Percentiles rank a stretch among this genome's conserved stretches.
These are phyloP conservation scores for Metalampra italica DNA, from an alignment of 2,888 invertebrate species.

Conservation along the genomic window DNA sequence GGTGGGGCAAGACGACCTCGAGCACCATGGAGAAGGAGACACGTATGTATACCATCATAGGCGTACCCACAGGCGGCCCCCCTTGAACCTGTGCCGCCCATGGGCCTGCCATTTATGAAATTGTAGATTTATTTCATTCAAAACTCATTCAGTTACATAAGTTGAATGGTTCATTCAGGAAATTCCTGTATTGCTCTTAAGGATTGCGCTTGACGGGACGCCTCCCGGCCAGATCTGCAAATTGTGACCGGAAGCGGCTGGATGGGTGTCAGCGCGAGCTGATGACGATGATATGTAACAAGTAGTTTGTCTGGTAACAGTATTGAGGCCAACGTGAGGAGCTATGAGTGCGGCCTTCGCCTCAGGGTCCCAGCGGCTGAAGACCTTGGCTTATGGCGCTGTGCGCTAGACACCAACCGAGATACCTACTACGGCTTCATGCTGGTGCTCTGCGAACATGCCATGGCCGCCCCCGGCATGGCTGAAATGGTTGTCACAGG, in stretches of 20 bases:
- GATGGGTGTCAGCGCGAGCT: no score
- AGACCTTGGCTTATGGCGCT: constrained; percentile 62
- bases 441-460: constrained; percentile 38
- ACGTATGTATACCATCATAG: constrained; percentile 30
- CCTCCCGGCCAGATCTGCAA: no score
- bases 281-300: no score
- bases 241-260: no score
- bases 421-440: constrained; percentile 54
- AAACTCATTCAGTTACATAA: no score
- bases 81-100: no score
- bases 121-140: no score
- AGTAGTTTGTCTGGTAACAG: constrained; percentile 26
- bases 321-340: constrained; percentile 25
- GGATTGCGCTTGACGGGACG: no score
- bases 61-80: no score
- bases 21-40: constrained; percentile 29
- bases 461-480: constrained; percentile 31
- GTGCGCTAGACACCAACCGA: constrained; percentile 45
- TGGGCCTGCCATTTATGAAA: no score
- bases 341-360: constrained; percentile 47
- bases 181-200: no score
- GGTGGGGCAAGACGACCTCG: constrained; percentile 47
- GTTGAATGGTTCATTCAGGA: no score
- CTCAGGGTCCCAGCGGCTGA: constrained; percentile 31
- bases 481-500: constrained; percentile 31